Percentiles rank a stretch among this genome's conserved stretches.
Evolutionary conservation across 2,888 invertebrate genomes (phyloP).

Genomic region (Augiades crinisus): DNA sequence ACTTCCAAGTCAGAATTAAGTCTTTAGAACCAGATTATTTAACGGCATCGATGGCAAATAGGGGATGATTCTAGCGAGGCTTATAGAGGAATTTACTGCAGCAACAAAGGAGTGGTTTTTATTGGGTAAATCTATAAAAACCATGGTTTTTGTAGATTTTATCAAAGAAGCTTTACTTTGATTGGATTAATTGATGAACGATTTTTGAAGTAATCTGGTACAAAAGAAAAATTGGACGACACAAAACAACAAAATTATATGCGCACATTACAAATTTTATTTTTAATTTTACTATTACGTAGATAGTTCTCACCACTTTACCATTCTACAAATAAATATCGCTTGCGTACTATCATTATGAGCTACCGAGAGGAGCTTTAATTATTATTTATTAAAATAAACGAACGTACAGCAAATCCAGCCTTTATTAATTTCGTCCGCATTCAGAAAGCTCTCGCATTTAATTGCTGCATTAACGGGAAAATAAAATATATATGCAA

Average conservation of each 20-base stretch:
- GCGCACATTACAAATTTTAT: no score
- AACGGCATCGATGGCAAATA: constrained; percentile 76
- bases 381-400: constrained; percentile 26
- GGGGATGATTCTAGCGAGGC: constrained; percentile 63
- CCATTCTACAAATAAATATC: constrained; percentile 13
- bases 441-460: constrained; percentile 28
- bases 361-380: constrained; percentile 9
- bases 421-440: constrained; percentile 26
- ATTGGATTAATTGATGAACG: constrained; percentile 17
- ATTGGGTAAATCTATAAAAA: no score
- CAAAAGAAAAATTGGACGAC: background rate
- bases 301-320: background rate
- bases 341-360: constrained; percentile 16
- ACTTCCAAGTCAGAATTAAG: no score
- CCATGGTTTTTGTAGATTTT: constrained; percentile 39
- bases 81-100: constrained; percentile 55
- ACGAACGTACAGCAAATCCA: constrained; percentile 23
- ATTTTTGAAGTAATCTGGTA: constrained; percentile 2
- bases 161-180: constrained; percentile 30
- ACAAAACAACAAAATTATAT: no score
- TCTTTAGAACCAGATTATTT: constrained; percentile 57
- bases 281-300: constrained; percentile 7
- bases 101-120: constrained; percentile 58
- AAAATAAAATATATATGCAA: constrained; percentile 45
- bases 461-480: constrained; percentile 42